Evolutionary conservation across 2,888 invertebrate species (phyloP), one percentile per base, ranked within the genome.

Genomic region (Timema cristinae): DNA sequence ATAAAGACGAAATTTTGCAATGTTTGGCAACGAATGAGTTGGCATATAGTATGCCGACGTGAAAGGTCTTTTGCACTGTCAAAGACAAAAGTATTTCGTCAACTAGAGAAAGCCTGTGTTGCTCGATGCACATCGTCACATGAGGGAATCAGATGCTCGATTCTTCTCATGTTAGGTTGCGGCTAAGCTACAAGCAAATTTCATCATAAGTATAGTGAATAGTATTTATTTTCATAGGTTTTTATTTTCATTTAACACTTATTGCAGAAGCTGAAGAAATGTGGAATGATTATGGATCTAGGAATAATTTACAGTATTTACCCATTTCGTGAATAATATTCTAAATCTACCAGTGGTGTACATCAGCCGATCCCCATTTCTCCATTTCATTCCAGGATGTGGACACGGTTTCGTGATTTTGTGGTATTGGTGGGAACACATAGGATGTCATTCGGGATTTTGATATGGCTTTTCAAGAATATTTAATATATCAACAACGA

Each of bases 371-470:
- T 70, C n/a, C 11, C 66, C n/a, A 59, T 59, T 59, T n/a, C 47
- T 70, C 66, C 61, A 61, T n/a, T 7, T 13, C 70, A 32, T 63
- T 68, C 13, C 50, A 66, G 70, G 70, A 7, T 70, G 66, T 49
- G n/a, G 70, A 70, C 63, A 70, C 70, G 10, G 66, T 66, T 11
- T 70, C 70, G 8, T 48, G 2, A 15, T 70, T 66, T 50, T n/a
- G 9, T 32, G 49, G 63, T 50, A 70, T 63, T 59, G 15, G 15
- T 56, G 69, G 47, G 61, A 66, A 70, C 11, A 47, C 66, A 48
- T 70, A n/a, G 70, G 70, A 66, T 50, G 68, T 50, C 50, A 11
- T 68, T 68, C 9, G 59, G 15, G n/a, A 59, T 1, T 13, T 59
- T 59, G 59, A 59, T 59, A 2, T 59, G 59, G n/a, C 59, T 59